Percentiles rank a stretch among this genome's conserved stretches.
These are phyloP conservation scores for Myripristis jacobus DNA, from an alignment of 2,797 vertebrate genomes.

Conservation along the genomic window DNA sequence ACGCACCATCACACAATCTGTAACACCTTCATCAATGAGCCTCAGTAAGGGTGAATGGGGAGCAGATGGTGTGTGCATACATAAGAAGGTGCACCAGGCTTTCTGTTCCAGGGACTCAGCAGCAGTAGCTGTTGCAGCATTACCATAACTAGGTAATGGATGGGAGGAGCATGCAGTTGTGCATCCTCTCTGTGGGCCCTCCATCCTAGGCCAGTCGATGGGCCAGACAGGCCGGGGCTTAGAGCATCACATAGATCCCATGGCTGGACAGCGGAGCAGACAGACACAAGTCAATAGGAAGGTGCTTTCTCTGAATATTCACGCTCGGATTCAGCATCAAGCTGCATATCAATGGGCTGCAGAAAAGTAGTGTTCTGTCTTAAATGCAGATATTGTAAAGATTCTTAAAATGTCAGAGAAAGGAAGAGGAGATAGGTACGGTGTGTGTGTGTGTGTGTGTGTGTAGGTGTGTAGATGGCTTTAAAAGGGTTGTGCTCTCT, in stretches of 20 bases:
- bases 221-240: slow-evolving; percentile 74
- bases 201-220: slow-evolving; percentile 79
- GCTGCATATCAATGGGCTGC: slow-evolving; percentile 66
- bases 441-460: background rate
- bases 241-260: slow-evolving; percentile 76
- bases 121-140: slow-evolving; percentile 37
- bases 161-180: slow-evolving; percentile 79
- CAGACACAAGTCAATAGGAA: slow-evolving; percentile 76
- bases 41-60: slow-evolving; percentile 51
- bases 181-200: slow-evolving; percentile 77
- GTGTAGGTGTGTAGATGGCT: too few relatives aligned
- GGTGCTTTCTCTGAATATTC: slow-evolving; percentile 77
- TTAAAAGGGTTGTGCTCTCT: slow-evolving; percentile 18
- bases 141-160: slow-evolving; percentile 76
- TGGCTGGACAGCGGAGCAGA: slow-evolving; percentile 62
- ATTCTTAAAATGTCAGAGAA: slow-evolving; percentile 24
- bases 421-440: background rate
- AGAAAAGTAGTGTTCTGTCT: slow-evolving; percentile 27
- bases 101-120: slow-evolving; percentile 25
- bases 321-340: slow-evolving; percentile 50
- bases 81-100: slow-evolving; percentile 45
- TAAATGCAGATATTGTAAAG: slow-evolving; percentile 32
- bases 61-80: slow-evolving; percentile 67
- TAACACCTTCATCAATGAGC: slow-evolving; percentile 58
- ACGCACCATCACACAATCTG: slow-evolving; percentile 14